Evolutionary conservation across 2,797 vertebrate species (phyloP).

Genomic region (Salmo trutta): DNA sequence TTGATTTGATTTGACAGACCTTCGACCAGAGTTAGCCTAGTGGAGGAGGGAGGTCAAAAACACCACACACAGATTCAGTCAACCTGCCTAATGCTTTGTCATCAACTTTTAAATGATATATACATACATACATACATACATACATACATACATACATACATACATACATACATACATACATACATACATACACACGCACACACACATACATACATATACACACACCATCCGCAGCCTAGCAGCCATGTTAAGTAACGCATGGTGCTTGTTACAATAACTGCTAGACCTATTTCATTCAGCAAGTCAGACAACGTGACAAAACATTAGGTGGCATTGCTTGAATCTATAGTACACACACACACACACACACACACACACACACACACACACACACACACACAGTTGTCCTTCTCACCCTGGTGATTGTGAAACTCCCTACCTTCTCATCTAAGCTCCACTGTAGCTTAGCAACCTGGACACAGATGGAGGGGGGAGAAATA

Average conservation of each 20-base stretch:
- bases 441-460: constrained; percentile 84
- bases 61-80: neutral
- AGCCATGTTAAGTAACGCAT: neutral
- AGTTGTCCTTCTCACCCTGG: constrained; percentile 75
- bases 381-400: constrained; percentile 51
- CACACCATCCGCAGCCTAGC: neutral
- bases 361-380: constrained; percentile 43
- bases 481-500: constrained; percentile 62
- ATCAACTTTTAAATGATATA: no score
- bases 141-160: no score
- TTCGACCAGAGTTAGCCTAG: constrained; percentile 10
- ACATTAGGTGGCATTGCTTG: constrained; percentile 9
- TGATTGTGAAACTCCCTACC: constrained; percentile 77
- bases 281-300: neutral
- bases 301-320: neutral
- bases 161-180: no score
- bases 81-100: neutral
- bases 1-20: constrained; percentile 25
- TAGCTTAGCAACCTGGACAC: constrained; percentile 79
- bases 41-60: no score
- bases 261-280: neutral
- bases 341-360: constrained; percentile 29
- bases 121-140: no score
- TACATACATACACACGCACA: no score
- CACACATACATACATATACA: no score